A percentile compares a stretch with the other conserved stretches of the same genome.
phyloP scores from a whole-genome alignment of 92 coral and sea anemone species.

The Parazoanthus darwini region DNA sequence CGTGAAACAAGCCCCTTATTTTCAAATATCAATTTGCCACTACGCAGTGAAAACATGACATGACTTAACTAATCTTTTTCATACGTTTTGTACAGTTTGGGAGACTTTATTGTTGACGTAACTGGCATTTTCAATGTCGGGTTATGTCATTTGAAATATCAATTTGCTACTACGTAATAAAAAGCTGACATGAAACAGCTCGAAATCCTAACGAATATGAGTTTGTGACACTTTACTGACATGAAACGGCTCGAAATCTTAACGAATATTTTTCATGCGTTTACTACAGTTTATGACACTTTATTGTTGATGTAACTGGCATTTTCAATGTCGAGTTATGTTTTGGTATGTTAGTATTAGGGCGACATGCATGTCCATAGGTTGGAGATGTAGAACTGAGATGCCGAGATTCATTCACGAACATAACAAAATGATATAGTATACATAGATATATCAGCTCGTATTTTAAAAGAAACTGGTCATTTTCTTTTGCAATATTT shows the following conservation, averaged over 20 bases:
- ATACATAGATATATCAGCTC: constrained; percentile 18
- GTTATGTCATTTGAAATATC: constrained; percentile 24
- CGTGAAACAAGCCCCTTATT: constrained; percentile 30
- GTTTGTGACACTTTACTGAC: constrained; percentile 26
- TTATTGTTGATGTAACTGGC: constrained; percentile 25
- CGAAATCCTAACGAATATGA: constrained; percentile 22
- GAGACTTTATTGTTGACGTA: constrained; percentile 25
- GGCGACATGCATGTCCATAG: constrained; percentile 31
- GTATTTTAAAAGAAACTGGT: constrained; percentile 14
- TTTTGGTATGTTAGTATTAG: constrained; percentile 19
- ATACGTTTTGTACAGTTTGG: constrained; percentile 26
- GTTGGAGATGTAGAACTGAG: constrained; percentile 25
- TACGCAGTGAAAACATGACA: constrained; percentile 27
- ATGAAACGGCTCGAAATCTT: constrained; percentile 4
- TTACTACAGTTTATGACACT: constrained; percentile 19
- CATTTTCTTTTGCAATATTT: constrained; percentile 10
- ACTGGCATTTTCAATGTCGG: constrained; percentile 28
- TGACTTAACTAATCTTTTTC: constrained; percentile 27
- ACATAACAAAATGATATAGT: constrained; percentile 26
- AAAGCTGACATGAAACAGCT: constrained; percentile 20
- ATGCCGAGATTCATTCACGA: constrained; percentile 28
- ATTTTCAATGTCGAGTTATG: constrained; percentile 28
- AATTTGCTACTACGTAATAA: constrained; percentile 17
- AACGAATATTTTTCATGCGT: constrained; percentile 9
- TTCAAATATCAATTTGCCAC: constrained; percentile 28